Conservation (phyloP, 37 sponge, comb jelly and placozoan genomes). For the Mnemiopsis leidyi region DNA sequence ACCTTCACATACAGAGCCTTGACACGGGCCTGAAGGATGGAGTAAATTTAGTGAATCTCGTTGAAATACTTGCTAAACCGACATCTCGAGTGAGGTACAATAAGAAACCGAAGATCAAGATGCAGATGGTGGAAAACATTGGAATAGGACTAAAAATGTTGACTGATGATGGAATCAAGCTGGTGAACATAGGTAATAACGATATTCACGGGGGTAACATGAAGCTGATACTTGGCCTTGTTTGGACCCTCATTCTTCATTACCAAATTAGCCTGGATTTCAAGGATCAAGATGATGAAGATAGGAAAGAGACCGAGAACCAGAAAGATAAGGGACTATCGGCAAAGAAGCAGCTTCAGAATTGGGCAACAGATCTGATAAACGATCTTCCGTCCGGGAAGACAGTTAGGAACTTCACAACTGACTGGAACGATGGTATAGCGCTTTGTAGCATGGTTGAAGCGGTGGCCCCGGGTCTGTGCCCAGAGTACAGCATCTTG, state of each 20-base stretch:
- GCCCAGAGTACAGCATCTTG: constrained; percentile 79
- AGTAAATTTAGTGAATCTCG: too few relatives aligned
- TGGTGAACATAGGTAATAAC: constrained; percentile 70
- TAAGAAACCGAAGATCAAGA: constrained; percentile 75
- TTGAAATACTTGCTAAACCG: too few relatives aligned
- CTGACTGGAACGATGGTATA: constrained; percentile 95
- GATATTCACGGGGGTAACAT: too few relatives aligned
- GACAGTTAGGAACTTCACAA: constrained; percentile 77
- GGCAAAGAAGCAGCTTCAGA: constrained; percentile 1
- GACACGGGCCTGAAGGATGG: too few relatives aligned
- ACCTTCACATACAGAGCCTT: constrained; percentile 70
- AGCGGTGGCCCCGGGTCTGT: constrained; percentile 83
- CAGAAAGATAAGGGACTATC: not conserved
- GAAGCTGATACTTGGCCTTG: too few relatives aligned
- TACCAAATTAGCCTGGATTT: constrained; percentile 20
- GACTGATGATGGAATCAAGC: constrained; percentile 59
- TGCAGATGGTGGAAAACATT: constrained; percentile 66
- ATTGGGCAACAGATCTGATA: constrained; percentile 5
- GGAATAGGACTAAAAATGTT: constrained; percentile 41
- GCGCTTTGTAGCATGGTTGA: constrained; percentile 82
- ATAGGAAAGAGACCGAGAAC: too few relatives aligned
- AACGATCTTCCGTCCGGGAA: constrained; percentile 62
- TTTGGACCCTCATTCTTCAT: too few relatives aligned
- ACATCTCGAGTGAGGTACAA: constrained; percentile 68
- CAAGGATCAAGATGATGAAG: not conserved